Evolutionary conservation across 1,140 invertebrate genomes (phyloP).

Genomic region (Megalonaias nervosa): DNA sequence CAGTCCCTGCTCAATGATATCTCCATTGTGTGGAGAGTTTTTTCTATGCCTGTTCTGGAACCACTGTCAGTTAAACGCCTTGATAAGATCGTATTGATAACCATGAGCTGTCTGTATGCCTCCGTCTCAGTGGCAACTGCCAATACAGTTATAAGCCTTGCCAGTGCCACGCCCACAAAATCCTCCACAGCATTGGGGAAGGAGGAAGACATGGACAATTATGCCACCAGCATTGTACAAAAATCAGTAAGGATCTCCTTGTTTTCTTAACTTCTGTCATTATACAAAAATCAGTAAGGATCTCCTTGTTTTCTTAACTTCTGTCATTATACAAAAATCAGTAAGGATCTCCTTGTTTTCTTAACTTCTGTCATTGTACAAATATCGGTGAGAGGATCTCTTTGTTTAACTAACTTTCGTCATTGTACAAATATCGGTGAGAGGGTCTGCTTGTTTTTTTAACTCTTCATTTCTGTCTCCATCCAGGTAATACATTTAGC

Average conservation of each 20-base stretch:
- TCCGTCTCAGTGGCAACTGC: constrained; percentile 82
- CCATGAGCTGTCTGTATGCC: constrained; percentile 85
- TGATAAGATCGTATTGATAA: constrained; percentile 83
- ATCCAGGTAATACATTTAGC: too few relatives aligned
- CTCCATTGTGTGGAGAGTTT: constrained; percentile 84
- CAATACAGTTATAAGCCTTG: constrained; percentile 79
- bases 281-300: constrained; percentile 70
- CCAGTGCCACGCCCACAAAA: constrained; percentile 68
- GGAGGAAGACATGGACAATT: constrained; percentile 71
- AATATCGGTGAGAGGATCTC: too few relatives aligned
- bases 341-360: too few relatives aligned
- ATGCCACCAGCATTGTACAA: constrained; percentile 68
- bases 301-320: background rate
- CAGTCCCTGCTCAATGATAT: constrained; percentile 87
- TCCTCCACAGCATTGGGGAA: constrained; percentile 72
- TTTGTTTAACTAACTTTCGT: too few relatives aligned
- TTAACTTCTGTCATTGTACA: too few relatives aligned
- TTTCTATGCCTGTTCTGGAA: constrained; percentile 89
- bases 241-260: constrained; percentile 61
- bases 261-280: too few relatives aligned
- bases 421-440: too few relatives aligned
- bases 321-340: too few relatives aligned
- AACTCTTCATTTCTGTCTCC: too few relatives aligned
- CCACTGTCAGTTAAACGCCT: constrained; percentile 86
- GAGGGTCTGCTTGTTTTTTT: too few relatives aligned